Base-by-base conservation (phyloP, 2,797 vertebrate genomes). In the Trichosurus vulpecula region DNA sequence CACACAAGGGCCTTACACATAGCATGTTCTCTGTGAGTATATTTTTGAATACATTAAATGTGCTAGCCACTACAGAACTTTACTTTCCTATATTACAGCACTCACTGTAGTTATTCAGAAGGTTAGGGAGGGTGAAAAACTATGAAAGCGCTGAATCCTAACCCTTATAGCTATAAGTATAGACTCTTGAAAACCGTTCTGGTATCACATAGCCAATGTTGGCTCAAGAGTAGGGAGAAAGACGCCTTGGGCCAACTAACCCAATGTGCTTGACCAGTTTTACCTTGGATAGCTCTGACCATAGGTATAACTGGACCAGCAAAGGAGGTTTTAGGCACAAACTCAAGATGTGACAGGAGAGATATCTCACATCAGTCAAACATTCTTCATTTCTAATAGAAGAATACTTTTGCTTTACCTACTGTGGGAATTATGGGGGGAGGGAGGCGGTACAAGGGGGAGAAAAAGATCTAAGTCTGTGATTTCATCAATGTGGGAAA, bases 51-150 rank as follows among this genome's bases (percentile, higher is more conserved):
- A 4, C 52, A 95, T 57, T 16, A 93, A 93, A 90, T 51, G 6
- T 54, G 16, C 30, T 4, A 47, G 29, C 35, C 25, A 54, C 54
- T 92, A n/a, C 6, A 81, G 41, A 81, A 81, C 8, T 47, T 47
- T 9, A 3, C 10, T 81, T 47, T 81, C n/a, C 74, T 81, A 96
- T 12, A 92, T n/a, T 58, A 1, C 54, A 90, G 56, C 16, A 93
- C 93, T 47, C 31, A 66, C 94, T 95, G 90, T 35, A 22, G 35
- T n/a, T 52, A 16, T 30, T 66, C 92, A 94, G 52, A 92, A 95
- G 3, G 27, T 90, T 56, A 96, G 14, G 19, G 95, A 95, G 53
- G 91, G 91, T 94, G 94, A 41, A 94, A 95, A 27, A 54, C 95
- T 94, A 52, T 94, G 31, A 13, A 54, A 10, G 11, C 96, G 54